Evolutionary conservation across 2,888 invertebrate species (phyloP).

Genomic region (Tenthredo livida): DNA sequence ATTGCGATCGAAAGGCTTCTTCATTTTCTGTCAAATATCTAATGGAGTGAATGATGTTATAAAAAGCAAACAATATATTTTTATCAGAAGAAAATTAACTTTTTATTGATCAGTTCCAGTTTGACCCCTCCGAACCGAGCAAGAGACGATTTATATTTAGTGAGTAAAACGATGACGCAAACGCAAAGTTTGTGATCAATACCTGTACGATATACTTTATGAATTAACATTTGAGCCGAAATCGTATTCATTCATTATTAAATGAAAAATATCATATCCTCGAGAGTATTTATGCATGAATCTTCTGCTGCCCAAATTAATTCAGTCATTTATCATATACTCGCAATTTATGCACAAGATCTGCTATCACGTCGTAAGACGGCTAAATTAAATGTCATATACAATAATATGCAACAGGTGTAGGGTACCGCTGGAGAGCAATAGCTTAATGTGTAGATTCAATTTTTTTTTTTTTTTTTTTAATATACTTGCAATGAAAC

Average conservation of each 20-base stretch:
- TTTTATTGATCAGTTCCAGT: slow-evolving; percentile 4
- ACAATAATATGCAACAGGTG: slow-evolving; percentile 5
- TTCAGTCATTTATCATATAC: background rate
- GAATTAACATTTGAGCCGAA: background rate
- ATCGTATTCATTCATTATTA: background rate
- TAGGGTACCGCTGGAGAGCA: background rate
- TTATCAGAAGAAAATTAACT: background rate
- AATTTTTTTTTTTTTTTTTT: too few species aligned
- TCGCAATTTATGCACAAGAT: background rate
- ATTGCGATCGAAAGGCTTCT: background rate
- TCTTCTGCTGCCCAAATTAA: background rate
- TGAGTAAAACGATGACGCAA: slow-evolving; percentile 12
- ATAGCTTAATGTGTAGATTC: background rate
- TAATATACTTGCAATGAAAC: background rate
- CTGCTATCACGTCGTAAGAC: background rate
- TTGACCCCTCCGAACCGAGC: background rate
- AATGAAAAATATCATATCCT: background rate
- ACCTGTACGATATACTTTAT: slow-evolving; percentile 7
- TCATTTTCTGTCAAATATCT: background rate
- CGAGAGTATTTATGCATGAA: background rate
- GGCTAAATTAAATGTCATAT: background rate
- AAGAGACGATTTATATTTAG: slow-evolving; percentile 21
- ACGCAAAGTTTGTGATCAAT: background rate
- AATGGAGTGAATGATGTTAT: background rate
- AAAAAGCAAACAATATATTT: background rate